phyloP scores from a whole-genome alignment of 2,888 invertebrate species.

The Hypselothyrea guttata region DNA sequence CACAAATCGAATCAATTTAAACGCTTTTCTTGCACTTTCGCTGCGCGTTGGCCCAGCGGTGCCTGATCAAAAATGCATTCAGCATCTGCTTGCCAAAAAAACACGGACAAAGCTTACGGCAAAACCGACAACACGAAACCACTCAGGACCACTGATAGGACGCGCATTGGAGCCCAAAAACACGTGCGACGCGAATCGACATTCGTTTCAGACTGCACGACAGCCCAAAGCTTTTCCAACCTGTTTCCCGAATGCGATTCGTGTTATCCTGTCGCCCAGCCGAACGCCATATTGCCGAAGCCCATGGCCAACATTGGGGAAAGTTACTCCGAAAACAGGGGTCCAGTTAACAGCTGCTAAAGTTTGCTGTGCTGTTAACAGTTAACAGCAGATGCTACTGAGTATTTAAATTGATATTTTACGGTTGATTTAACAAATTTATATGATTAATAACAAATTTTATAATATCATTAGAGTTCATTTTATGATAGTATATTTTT shows the following conservation, averaged over 20 bases:
- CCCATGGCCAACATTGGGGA: not conserved
- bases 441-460: too few relatives aligned
- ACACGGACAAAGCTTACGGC: conserved; percentile 23
- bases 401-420: too few relatives aligned
- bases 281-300: conserved; percentile 9
- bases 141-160: conserved; percentile 18
- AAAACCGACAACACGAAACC: conserved; percentile 4
- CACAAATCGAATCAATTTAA: conserved; percentile 46
- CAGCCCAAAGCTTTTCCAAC: conserved; percentile 41
- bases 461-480: too few relatives aligned
- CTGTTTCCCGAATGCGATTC: conserved; percentile 18
- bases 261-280: conserved; percentile 12
- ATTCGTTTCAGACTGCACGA: conserved; percentile 56
- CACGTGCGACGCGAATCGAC: conserved; percentile 65
- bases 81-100: conserved; percentile 26
- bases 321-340: conserved; percentile 34
- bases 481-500: too few relatives aligned
- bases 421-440: too few relatives aligned
- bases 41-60: conserved; percentile 10
- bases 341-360: conserved; percentile 3
- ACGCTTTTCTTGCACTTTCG: conserved; percentile 52
- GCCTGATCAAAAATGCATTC: conserved; percentile 54
- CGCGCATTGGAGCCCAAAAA: conserved; percentile 18
- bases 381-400: not conserved
- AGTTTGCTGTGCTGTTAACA: conserved; percentile 7